Base-by-base conservation (phyloP, 2,797 vertebrate species). In the Sebastes matsubarae region DNA sequence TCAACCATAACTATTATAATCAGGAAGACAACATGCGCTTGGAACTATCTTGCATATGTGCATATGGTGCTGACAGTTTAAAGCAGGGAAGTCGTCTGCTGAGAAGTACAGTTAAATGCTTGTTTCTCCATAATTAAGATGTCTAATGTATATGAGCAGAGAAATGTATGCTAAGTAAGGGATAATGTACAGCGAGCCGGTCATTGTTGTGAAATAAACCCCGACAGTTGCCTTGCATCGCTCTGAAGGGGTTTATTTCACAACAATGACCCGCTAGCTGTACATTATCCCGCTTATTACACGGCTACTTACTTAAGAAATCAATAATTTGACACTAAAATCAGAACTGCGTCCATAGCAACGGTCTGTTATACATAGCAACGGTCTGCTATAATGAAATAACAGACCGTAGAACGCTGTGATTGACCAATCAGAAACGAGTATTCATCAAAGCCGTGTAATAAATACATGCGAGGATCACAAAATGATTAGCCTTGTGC, bases 41-140 rank as follows among this genome's bases (percentile, higher is more conserved):
- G 54, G 68, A 80, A 79, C 70, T 72, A 80, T 74, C 70, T 72
- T 63, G 42, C 42, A 70, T 70, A 68, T 34, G 64, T 61, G 42
- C 38, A 69, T 70, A 69, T 36, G 65, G 24, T 65, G 34, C 60
- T 59, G 67, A 70, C 50, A 73, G 25, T 75, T 85, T 46, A 38
- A 67, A 68, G 65, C 14, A 36, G 14, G 34, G 6, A 66, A 24
- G 18, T 67, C 32, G 14, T 70, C 25, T 57, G 27, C 29, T 25
- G 4, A 75, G 79, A 65, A 14, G 46, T 18, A 27, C 12, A 9
- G 34, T 2, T 24, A 42, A 42, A 77, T 27, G 8, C 13, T 25
- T 42, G 36, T 61, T 71, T 68, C 24, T 5, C 14, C 38, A 57
- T 66, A 76, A 81, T 2, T 38, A 54, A 54, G 54, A 76, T 52